Conservation (phyloP, 2,113 vertebrate species). For the Corapipo altera region DNA sequence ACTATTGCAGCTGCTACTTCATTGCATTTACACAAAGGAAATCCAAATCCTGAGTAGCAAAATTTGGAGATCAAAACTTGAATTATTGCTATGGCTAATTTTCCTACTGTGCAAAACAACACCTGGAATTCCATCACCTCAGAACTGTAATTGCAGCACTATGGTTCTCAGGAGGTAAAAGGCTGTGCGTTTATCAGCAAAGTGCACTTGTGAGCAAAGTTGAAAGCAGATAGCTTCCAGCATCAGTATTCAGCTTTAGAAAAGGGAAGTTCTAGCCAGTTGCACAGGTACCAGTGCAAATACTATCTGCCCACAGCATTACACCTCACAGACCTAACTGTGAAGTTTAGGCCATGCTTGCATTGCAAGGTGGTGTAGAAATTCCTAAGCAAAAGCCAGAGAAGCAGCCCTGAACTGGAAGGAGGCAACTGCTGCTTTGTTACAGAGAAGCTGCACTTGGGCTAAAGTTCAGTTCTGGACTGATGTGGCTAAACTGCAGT, state of each 20-base stretch:
- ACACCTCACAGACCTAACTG: neutral
- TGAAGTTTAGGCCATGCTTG: neutral
- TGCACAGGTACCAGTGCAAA: neutral
- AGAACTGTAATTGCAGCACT: fast-evolving
- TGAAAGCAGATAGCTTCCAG: neutral
- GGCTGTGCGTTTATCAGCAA: neutral
- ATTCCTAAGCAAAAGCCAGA: neutral
- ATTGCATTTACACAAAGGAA: neutral
- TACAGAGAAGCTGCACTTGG: neutral
- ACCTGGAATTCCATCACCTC: neutral
- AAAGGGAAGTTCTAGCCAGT: neutral
- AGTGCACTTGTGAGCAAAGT: neutral
- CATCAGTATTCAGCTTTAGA: neutral
- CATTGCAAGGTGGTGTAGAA: neutral
- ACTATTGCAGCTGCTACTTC: neutral
- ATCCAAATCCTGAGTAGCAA: neutral
- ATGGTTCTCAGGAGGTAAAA: neutral
- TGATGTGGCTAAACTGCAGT: neutral
- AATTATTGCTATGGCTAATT: neutral
- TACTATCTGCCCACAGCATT: neutral
- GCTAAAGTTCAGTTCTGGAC: neutral
- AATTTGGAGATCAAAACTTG: neutral
- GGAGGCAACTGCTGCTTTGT: neutral
- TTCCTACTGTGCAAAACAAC: neutral
- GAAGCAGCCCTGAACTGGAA: neutral